These are phyloP conservation scores for Oceanodroma leucorhoa DNA, from an alignment of 2,797 vertebrate genomes.

Conservation along the genomic window DNA sequence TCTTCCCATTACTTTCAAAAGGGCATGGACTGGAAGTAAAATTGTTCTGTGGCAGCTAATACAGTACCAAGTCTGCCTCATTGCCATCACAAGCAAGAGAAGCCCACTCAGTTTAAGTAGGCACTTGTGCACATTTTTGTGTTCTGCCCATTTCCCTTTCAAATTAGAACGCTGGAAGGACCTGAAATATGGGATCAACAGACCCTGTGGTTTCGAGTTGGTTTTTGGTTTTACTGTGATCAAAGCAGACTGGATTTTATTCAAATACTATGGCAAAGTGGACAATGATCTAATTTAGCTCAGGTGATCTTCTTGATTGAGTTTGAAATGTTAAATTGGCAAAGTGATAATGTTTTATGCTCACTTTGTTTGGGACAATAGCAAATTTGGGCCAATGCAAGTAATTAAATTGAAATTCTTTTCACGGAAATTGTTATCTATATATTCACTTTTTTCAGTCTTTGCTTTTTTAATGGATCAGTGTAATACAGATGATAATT, in stretches of 20 bases:
- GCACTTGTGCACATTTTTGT: neutral
- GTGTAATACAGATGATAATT: neutral
- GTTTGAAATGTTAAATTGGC: neutral
- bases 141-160: neutral
- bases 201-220: neutral
- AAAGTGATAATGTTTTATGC: neutral
- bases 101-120: neutral
- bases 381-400: neutral
- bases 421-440: neutral
- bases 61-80: neutral
- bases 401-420: neutral
- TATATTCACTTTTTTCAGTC: neutral
- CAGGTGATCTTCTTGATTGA: neutral
- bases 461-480: neutral
- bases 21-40: neutral
- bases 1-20: neutral
- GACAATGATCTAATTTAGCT: neutral
- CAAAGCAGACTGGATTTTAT: neutral
- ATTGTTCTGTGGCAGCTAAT: neutral
- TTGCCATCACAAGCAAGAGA: neutral
- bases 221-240: neutral
- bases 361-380: neutral
- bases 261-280: neutral
- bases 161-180: neutral
- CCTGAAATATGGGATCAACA: neutral